These are phyloP conservation scores for Microcebus murinus DNA, from an alignment of 2,113 vertebrate genomes.

Conservation along the genomic window DNA sequence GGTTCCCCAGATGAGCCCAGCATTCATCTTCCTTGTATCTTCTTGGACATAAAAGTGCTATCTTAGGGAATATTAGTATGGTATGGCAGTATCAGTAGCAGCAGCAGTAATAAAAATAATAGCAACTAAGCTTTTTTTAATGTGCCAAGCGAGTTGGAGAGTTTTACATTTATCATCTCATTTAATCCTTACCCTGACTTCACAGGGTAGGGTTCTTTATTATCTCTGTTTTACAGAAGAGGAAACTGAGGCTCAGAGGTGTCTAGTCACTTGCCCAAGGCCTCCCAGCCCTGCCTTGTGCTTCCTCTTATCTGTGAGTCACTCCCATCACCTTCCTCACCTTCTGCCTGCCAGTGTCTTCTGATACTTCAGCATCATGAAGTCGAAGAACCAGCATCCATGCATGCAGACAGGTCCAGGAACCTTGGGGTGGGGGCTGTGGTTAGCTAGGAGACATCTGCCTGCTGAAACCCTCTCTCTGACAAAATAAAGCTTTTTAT, in stretches of 20 bases:
- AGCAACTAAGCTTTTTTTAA: accelerated
- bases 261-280: neutral
- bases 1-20: neutral
- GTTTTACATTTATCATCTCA: neutral
- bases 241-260: neutral
- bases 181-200: neutral
- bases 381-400: no score
- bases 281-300: neutral
- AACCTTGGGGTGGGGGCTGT: neutral
- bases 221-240: neutral
- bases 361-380: neutral
- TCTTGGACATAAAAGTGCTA: neutral
- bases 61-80: accelerated
- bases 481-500: slow-evolving; percentile 17
- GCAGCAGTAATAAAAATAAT: neutral
- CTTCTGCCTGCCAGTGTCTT: neutral
- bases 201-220: neutral
- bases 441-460: neutral
- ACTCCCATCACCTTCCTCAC: accelerated
- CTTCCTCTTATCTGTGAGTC: neutral
- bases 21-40: neutral
- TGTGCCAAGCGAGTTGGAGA: neutral
- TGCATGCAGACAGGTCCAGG: neutral
- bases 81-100: accelerated
- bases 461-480: neutral